Base-by-base conservation (phyloP, 1,140 invertebrate genomes). In the Trissolcus basalis region DNA sequence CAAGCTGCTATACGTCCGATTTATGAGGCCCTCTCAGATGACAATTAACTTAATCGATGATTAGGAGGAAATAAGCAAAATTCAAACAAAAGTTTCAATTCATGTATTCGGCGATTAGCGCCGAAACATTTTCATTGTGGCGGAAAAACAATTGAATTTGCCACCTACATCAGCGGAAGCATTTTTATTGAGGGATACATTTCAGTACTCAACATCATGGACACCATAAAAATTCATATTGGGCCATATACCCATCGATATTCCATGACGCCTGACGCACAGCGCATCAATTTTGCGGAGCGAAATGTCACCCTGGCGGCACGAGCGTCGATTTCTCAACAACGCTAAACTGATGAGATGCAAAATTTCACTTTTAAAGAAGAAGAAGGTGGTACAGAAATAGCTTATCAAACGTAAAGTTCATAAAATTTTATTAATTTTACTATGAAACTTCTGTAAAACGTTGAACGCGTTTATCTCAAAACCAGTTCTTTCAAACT, bases 151-250 rank as follows among this genome's bases (percentile, higher is more conserved):
- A 51, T 51, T 32, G 45, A 67, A n/a, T 33, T 55, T 35, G 51
- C 51, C 3, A 48, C 27, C n/a, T 56, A 33, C 11, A 13, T 56
- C 10, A 13, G 36, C n/a, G 51, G 16, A 9, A 12, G 45, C 19
- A 56, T 39, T 5, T 67, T 67, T 45, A 67, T 56, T 19, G 51
- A 67, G 35, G 51, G 53, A 4, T 50, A 49, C 47, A 39, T 41
- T 14, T n/a, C 44, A 9, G n/a, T 67, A 35, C 35, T 67, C 43
- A 55, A 67, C 13, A 49, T 27, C 19, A 56, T 67, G 53, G 12
- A 32, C 13, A 56, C 33, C 10, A 49, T 67, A 45, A 35, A 36
- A 7, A 33, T 35, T 11, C 15, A 8, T 4, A 11, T 65, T 13
- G 44, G 44, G 1, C 35, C 16, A 6, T 65, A 32, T 47, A 11